Evolutionary conservation across 2,888 invertebrate species (phyloP).

Genomic region (Byasa hedistus): DNA sequence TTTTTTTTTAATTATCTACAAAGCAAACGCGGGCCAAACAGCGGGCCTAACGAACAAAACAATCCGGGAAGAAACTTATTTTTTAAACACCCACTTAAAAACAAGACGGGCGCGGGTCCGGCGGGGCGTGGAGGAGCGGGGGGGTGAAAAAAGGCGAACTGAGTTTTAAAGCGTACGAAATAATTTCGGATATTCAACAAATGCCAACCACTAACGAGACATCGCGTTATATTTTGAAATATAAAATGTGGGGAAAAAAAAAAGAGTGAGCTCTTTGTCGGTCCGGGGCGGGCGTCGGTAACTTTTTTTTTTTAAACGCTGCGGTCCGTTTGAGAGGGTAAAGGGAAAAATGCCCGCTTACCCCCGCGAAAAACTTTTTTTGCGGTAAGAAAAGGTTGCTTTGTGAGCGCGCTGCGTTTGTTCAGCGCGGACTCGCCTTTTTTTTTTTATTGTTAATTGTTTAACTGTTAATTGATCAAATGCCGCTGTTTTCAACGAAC

Average conservation of each 20-base stretch:
- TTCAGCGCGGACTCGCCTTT: slow-evolving; percentile 28
- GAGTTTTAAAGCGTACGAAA: slow-evolving; percentile 51
- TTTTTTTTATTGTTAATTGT: slow-evolving; percentile 45
- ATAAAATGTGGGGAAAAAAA: slow-evolving; percentile 53
- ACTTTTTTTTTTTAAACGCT: slow-evolving; percentile 74
- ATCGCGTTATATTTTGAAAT: slow-evolving; percentile 74
- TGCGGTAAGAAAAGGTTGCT: slow-evolving; percentile 78
- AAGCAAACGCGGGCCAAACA: slow-evolving; percentile 29
- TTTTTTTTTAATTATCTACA: slow-evolving; percentile 35
- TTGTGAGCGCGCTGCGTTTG: slow-evolving; percentile 52
- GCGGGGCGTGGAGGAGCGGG: slow-evolving; percentile 39
- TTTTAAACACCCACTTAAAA: slow-evolving; percentile 45
- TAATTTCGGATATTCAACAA: slow-evolving; percentile 77
- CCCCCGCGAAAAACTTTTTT: slow-evolving; percentile 66
- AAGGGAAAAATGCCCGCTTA: slow-evolving; percentile 71
- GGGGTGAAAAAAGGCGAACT: slow-evolving; percentile 54
- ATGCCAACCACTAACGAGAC: slow-evolving; percentile 77
- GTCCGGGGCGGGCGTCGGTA: slow-evolving; percentile 55
- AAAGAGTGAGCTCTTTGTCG: slow-evolving; percentile 67
- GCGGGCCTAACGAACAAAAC: slow-evolving; percentile 35
- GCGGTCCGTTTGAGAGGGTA: slow-evolving; percentile 72
- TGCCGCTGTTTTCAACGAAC: no score
- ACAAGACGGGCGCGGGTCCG: slow-evolving; percentile 53
- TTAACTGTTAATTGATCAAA: slow-evolving; percentile 24
- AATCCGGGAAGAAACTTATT: slow-evolving; percentile 46